These are phyloP conservation scores for Hozukius guyotensis DNA, from an alignment of 2,797 vertebrate species.

Conservation along the genomic window DNA sequence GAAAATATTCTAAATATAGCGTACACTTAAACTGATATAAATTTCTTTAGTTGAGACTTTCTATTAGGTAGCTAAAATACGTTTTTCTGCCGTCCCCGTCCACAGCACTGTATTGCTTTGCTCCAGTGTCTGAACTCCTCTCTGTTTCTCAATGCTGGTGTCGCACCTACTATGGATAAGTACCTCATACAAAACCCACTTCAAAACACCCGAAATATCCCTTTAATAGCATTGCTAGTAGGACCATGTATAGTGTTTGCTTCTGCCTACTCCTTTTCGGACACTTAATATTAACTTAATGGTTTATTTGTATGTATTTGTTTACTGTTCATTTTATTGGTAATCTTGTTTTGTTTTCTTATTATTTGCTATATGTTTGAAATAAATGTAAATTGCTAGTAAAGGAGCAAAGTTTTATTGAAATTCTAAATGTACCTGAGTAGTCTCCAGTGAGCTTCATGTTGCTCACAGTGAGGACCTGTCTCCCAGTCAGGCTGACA, in stretches of 20 bases:
- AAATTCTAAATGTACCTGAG: slow-evolving; percentile 73
- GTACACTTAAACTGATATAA: too few relatives aligned
- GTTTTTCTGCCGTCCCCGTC: too few relatives aligned
- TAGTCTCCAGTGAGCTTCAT: slow-evolving; percentile 79
- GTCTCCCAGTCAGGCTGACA: slow-evolving; percentile 60
- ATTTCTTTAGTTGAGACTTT: too few relatives aligned
- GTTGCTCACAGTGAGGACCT: slow-evolving; percentile 73
- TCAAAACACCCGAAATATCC: too few relatives aligned
- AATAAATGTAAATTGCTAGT: neutral
- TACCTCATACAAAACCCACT: too few relatives aligned
- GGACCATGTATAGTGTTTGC: neutral
- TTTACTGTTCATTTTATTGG: neutral
- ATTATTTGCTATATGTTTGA: neutral
- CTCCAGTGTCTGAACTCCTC: too few relatives aligned
- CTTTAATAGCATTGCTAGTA: neutral
- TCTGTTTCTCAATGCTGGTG: too few relatives aligned
- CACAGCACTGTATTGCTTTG: too few relatives aligned
- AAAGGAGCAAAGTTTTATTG: neutral
- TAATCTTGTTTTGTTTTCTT: neutral
- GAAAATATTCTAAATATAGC: too few relatives aligned
- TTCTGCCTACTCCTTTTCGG: neutral
- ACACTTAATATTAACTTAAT: neutral
- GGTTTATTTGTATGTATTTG: neutral
- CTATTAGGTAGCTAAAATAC: too few relatives aligned
- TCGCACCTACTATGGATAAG: too few relatives aligned